Base-by-base conservation (phyloP, 2,888 invertebrate genomes). In the Barypeithes pellucidus region DNA sequence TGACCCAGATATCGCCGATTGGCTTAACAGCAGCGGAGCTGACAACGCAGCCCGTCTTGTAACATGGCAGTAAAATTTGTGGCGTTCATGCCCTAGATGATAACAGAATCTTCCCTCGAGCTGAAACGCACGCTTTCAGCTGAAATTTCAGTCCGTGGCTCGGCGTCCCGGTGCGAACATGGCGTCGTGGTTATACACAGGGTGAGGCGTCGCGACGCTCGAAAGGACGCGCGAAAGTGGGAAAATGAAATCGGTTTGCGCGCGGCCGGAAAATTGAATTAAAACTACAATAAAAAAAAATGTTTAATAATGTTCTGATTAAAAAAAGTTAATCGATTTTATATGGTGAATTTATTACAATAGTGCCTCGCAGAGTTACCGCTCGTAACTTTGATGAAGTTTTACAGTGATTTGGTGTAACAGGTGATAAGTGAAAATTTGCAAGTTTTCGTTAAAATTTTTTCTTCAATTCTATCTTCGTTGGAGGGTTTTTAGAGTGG, bases 91-190 rank as follows among this genome's bases (percentile, higher is more conserved):
- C 29, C 29, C 29, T 29, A 29, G 29, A 29, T 7, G 29, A 29
- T 29, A 29, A 29, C 7, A 2, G 9, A 29, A 29, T 29, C 61
- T 52, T 43, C 66, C 60, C 65, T 63, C 24, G 24, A 24, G 65
- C 65, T 59, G 61, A 67, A 73, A 69, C 60, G 65, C 65, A 69
- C 69, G 59, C 59, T 73, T 63, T 41, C 61, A 68, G 69, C 73
- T 69, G 73, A 41, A 73, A 66, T 61, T 69, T 73, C 73, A 73
- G 73, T 73, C 57, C 43, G 45, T 24, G 66, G 73, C 66, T 60
- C 66, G 73, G 65, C 73, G 73, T 73, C 73, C 60, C 68, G 69
- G 69, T 65, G 69, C 63, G 60, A 71, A 54, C 69, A 73, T 69
- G 69, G 47, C 67, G 60, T 47, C 60, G 45, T 18, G 4, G n/a